Evolutionary conservation across 2,888 invertebrate genomes (phyloP).

Genomic region (Caradrina kadenii): DNA sequence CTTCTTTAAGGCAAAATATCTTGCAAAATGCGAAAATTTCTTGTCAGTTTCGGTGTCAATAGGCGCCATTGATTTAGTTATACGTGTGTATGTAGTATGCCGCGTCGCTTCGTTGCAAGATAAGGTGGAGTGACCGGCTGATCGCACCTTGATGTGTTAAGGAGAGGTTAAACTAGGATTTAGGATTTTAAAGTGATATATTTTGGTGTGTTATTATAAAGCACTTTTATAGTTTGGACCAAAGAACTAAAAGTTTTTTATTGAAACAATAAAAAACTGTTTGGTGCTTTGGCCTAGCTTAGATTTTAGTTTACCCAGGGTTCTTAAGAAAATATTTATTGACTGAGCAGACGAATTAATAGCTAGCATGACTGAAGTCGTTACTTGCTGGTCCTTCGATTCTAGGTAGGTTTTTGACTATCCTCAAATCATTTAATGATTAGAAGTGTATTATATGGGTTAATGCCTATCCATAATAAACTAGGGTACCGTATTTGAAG

Average conservation of each 20-base stretch:
- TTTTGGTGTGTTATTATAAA: background rate
- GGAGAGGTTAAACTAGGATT: conserved; percentile 24
- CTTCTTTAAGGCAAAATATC: conserved; percentile 4
- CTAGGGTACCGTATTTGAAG: background rate
- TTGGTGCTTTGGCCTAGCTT: background rate
- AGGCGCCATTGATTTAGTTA: conserved; percentile 55
- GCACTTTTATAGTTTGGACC: background rate
- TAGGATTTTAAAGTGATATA: background rate
- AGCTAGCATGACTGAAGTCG: background rate
- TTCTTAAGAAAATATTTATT: background rate
- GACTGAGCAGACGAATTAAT: no score
- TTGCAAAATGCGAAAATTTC: conserved; percentile 18
- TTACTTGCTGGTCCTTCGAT: background rate
- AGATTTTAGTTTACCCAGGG: background rate
- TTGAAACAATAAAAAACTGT: no score
- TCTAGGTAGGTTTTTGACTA: background rate
- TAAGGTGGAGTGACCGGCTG: conserved; percentile 53
- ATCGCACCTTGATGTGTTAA: conserved; percentile 9
- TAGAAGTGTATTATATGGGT: background rate
- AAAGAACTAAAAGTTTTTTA: background rate
- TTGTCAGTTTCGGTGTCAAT: conserved; percentile 50
- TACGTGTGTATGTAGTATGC: conserved; percentile 35
- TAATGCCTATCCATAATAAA: background rate
- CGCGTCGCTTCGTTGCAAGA: conserved; percentile 53
- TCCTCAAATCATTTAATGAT: background rate